phyloP scores from a whole-genome alignment of 2,888 invertebrate genomes.

The Coelinius sp. region DNA sequence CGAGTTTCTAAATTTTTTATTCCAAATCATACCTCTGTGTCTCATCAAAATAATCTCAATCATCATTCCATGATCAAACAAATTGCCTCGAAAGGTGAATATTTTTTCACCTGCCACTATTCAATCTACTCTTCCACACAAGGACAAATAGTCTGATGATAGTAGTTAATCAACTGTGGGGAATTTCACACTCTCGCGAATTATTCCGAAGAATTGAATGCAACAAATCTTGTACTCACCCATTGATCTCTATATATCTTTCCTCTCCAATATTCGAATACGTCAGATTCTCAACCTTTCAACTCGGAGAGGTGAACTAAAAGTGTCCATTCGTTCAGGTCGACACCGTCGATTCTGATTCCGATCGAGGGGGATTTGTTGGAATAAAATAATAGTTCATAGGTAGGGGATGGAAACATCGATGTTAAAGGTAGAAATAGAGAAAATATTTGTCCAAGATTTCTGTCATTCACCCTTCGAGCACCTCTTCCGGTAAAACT shows the following conservation, averaged over 20 bases:
- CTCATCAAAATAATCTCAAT: background rate
- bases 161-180: no score
- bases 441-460: constrained; percentile 22
- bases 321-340: constrained; percentile 23
- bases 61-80: background rate
- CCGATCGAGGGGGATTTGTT: constrained; percentile 16
- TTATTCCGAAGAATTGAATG: no score
- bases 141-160: no score
- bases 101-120: background rate
- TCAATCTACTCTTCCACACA: background rate
- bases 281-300: background rate
- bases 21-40: background rate
- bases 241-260: background rate
- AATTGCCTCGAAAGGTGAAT: background rate
- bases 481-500: constrained; percentile 15
- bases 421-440: constrained; percentile 24
- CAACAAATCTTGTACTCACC: constrained; percentile 3
- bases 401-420: background rate
- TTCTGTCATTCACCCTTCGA: constrained; percentile 21
- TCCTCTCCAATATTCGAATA: background rate
- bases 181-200: no score
- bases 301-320: constrained; percentile 1
- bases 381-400: background rate
- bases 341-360: constrained; percentile 23
- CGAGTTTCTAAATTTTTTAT: background rate